These are phyloP conservation scores for Bos javanicus DNA, from an alignment of 2,113 vertebrate species.

Conservation along the genomic window DNA sequence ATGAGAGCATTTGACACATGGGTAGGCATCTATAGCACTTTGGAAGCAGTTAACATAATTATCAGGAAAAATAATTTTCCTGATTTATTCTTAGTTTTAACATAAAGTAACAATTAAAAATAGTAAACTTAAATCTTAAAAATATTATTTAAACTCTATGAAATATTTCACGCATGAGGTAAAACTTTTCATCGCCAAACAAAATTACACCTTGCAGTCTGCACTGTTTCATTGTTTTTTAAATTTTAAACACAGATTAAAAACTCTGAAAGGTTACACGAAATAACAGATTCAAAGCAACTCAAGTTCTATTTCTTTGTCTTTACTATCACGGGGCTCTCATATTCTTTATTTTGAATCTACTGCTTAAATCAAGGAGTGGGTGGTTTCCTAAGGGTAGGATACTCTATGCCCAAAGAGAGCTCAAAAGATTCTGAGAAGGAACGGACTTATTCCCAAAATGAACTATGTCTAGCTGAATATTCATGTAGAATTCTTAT, in stretches of 20 bases:
- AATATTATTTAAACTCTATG: conserved; percentile 5
- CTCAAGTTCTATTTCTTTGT: neutral
- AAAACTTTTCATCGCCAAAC: neutral
- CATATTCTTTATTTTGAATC: neutral
- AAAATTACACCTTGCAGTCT: neutral
- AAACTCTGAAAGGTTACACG: neutral
- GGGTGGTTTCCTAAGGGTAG: neutral
- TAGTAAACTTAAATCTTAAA: neutral
- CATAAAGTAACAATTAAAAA: neutral
- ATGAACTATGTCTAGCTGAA: neutral
- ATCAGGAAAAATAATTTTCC: neutral
- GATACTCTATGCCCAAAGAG: neutral
- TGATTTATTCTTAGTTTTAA: neutral
- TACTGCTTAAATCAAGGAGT: neutral
- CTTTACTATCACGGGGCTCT: neutral
- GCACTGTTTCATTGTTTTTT: neutral
- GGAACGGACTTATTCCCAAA: neutral
- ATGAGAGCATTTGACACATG: neutral
- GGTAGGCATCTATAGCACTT: neutral
- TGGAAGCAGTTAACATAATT: neutral
- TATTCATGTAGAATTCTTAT: neutral
- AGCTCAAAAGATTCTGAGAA: neutral
- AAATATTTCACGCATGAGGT: neutral
- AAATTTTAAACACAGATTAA: neutral
- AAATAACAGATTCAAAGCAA: neutral